phyloP scores from a whole-genome alignment of 2,113 vertebrate genomes.

The Calyptomena viridis region DNA sequence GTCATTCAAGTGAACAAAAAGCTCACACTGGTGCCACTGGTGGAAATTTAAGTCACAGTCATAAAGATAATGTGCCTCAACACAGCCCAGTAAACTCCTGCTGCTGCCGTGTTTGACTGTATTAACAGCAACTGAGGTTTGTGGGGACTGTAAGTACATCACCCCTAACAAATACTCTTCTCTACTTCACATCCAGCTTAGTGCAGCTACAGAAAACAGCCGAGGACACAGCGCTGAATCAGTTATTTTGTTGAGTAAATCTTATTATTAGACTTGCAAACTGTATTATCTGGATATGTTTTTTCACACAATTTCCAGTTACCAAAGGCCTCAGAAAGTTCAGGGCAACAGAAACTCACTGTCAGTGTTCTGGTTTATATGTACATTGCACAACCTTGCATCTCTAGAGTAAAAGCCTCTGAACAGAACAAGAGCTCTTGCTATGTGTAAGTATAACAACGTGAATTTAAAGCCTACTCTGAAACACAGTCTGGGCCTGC shows the following conservation, averaged over 20 bases:
- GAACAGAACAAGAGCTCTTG: not conserved
- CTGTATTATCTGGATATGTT: not conserved
- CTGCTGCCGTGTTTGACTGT: not conserved
- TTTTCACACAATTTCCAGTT: not conserved
- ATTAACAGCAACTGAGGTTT: not conserved
- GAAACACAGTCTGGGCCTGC: not conserved
- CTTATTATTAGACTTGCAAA: not conserved
- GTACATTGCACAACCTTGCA: not conserved
- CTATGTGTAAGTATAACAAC: not conserved
- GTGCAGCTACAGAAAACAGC: accelerated
- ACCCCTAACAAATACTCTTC: not conserved
- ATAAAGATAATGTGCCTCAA: not conserved
- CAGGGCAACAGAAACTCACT: not conserved
- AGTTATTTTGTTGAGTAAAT: not conserved
- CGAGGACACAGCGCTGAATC: not conserved
- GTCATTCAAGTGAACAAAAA: not conserved
- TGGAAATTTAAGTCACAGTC: not conserved
- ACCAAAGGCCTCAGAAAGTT: not conserved
- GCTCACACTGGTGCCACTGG: not conserved
- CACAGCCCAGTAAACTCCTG: not conserved
- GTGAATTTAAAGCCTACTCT: not conserved
- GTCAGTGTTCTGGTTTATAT: accelerated
- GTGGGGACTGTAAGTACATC: not conserved
- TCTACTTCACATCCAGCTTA: not conserved
- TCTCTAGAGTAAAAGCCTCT: not conserved